Conservation (phyloP, 1,140 invertebrate genomes). For the Scaptomyza hsui region DNA sequence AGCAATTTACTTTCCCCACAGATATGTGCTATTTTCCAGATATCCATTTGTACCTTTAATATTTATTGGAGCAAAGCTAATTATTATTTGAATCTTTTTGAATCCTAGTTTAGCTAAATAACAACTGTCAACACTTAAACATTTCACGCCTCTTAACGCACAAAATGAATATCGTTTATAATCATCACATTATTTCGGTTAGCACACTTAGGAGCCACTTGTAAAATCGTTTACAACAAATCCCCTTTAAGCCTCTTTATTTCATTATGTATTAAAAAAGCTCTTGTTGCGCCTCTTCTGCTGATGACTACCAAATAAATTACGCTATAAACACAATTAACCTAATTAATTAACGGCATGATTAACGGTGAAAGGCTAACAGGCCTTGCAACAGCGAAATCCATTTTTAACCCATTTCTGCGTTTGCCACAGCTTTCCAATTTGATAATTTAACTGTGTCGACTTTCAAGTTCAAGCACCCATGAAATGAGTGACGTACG, state of each 20-base stretch:
- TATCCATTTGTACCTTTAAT: too few species aligned
- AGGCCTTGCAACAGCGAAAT: constrained; percentile 50
- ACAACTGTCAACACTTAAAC: neutral
- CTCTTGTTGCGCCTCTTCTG: constrained; percentile 24
- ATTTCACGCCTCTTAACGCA: neutral
- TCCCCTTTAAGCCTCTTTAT: constrained; percentile 60
- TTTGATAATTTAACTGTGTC: constrained; percentile 66
- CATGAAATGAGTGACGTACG: constrained; percentile 60
- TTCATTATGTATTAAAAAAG: constrained; percentile 65
- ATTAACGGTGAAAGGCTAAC: constrained; percentile 50
- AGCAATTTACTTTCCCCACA: too few species aligned
- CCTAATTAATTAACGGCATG: constrained; percentile 70
- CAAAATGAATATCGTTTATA: neutral
- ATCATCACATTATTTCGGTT: neutral
- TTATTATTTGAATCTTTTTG: too few species aligned
- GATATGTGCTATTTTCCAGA: too few species aligned
- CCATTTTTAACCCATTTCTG: constrained; percentile 70
- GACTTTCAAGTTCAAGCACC: constrained; percentile 67
- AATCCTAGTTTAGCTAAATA: neutral
- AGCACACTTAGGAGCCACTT: constrained; percentile 35
- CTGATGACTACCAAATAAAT: constrained; percentile 38
- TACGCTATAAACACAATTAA: constrained; percentile 66
- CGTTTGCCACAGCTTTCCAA: constrained; percentile 50
- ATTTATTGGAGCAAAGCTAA: too few species aligned
- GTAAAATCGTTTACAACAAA: constrained; percentile 39